Base-by-base conservation (phyloP, 2,113 vertebrate genomes). In the Limanda limanda region DNA sequence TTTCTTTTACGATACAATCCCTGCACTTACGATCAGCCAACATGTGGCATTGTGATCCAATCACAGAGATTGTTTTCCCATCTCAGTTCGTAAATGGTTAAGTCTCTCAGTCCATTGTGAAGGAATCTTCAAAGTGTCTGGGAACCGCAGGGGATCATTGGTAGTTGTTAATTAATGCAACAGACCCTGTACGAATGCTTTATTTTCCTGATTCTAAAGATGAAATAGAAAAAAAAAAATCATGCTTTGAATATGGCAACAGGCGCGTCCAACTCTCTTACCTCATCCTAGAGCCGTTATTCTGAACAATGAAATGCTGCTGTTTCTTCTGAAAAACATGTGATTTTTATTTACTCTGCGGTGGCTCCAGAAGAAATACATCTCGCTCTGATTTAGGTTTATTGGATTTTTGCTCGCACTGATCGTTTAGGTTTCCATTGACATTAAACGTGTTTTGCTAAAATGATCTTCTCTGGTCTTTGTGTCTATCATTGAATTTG, bases 21-120 rank as follows among this genome's bases (percentile, higher is more conserved):
- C 83, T 87, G 76, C 24, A 51, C 81, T 87, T 76, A 79, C 82
- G 86, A 89, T 91, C 90, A 93, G 91, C 92, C 83, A 91, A 91
- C 83, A 91, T 89, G 88, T 93, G 89, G 91, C 84, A 88, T 93
- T 89, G 84, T 93, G 89, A 92, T 91, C 86, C 81, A 82, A 93
- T 92, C 84, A 85, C 74, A 86, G 84, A 82, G 68, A 90, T 84
- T 71, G 87, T 75, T 76, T 57, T 71, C 54, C 68, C 52, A 60
- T 75, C 77, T 78, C 79, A 79, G 82, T 78, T 84, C n/a, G 42
- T 86, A 86, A 90, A 91, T 88, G 91, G 88, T 92, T 92, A 93
- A 93, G 75, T 91, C 89, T 86, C 74, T 79, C 35, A 55, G 72
- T 89, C 89, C 90, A 91, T 93, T 93, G 87, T 92, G 81, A 87